Evolutionary conservation across 2,113 vertebrate genomes (phyloP), one percentile per base, ranked within the genome.

Genomic region (Lanius ludovicianus): DNA sequence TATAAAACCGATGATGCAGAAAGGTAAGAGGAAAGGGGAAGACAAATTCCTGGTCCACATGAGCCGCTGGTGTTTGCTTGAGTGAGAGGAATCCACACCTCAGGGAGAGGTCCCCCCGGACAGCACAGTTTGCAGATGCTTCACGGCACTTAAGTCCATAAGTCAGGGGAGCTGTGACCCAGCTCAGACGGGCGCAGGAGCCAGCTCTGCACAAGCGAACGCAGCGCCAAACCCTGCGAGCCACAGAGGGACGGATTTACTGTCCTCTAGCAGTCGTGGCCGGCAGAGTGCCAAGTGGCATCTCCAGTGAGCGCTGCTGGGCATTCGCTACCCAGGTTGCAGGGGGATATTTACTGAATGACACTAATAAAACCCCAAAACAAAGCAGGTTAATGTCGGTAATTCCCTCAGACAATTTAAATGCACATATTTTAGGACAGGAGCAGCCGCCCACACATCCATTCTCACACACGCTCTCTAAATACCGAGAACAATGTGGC

Each of bases 371-470:
- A 92, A 73, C 52, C 81, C 67, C 1, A 88, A 92, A 94, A 2
- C 93, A 97, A 96, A 91, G 64, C 50, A 3, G 56, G 44, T 39
- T 97, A 95, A 96, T 96, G 95, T 93, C 81, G 90, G 46, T 67
- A 94, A 96, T 93, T 96, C 95, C 96, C 95, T 91, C 7, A 1
- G 50, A 95, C 77, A 33, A 95, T 96, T 94, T 84, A 93, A 91
- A 97, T 95, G 94, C 90, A 96, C 84, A 91, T 93, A 89, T 94
- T 96, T 94, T 76, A 86, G 86, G 88, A 91, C 24, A 44, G 27
- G 50, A 93, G 80, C 30, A 67, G 77, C 75, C 74, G 93, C 78
- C 49, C 49, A 37, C 28, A 13, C 53, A 50, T 53, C 73, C 47
- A 19, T 75, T 88, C 74, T 80, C 6, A 1, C 39, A 53, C 10